These are phyloP conservation scores for Diceros bicornis DNA, from an alignment of 2,797 vertebrate genomes.

Conservation along the genomic window DNA sequence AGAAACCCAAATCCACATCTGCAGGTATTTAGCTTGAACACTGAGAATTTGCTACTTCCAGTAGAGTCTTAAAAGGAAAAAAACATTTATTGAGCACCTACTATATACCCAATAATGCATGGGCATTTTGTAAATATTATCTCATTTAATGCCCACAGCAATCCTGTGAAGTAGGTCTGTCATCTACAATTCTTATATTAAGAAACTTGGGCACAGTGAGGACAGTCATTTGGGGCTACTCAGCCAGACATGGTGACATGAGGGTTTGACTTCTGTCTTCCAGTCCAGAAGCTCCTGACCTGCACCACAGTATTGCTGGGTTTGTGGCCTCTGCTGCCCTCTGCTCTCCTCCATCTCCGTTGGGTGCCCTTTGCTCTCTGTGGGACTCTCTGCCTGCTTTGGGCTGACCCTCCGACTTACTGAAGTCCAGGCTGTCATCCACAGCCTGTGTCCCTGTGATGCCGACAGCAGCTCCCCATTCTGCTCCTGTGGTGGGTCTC, in stretches of 20 bases:
- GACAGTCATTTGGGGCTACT: neutral
- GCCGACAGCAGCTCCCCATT: neutral
- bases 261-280: neutral
- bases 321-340: neutral
- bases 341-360: neutral
- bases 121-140: slow-evolving; percentile 4
- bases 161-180: neutral
- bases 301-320: neutral
- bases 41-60: neutral
- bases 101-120: neutral
- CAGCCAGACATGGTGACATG: neutral
- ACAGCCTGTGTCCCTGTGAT: neutral
- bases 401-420: neutral
- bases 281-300: neutral
- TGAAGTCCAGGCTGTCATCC: neutral
- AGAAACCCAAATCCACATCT: neutral
- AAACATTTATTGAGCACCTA: neutral
- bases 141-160: neutral
- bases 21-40: neutral
- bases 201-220: neutral
- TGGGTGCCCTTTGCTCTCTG: neutral
- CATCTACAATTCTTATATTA: neutral
- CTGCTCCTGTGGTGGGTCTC: neutral
- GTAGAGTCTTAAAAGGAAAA: neutral
- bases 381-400: neutral